Percentiles rank a stretch among this genome's conserved stretches.
phyloP scores from a whole-genome alignment of 2,113 vertebrate species.

The Xiphophorus maculatus region DNA sequence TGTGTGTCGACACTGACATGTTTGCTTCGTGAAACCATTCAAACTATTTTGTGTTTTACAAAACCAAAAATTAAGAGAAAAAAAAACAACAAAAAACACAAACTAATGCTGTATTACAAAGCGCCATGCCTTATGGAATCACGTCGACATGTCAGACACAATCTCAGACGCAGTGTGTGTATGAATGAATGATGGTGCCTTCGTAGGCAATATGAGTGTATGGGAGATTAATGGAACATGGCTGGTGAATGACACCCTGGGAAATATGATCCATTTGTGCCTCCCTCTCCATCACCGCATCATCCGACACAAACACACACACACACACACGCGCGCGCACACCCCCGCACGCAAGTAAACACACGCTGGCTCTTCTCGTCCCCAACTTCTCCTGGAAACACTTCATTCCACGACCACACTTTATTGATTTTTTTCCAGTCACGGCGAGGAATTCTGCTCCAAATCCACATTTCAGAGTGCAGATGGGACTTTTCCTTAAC shows the following conservation, averaged over 20 bases:
- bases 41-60: background rate
- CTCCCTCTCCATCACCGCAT: background rate
- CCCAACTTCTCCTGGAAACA: constrained; percentile 1
- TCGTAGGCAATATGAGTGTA: constrained; percentile 51
- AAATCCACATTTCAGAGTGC: background rate
- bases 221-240: constrained; percentile 64
- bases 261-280: constrained; percentile 64
- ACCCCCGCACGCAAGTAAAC: background rate
- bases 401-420: background rate
- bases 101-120: constrained; percentile 5
- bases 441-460: background rate
- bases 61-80: background rate
- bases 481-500: background rate
- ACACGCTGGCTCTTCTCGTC: background rate
- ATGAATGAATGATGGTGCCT: constrained; percentile 48
- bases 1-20: no score
- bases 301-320: background rate
- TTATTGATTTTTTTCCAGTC: constrained; percentile 9
- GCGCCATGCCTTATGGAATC: constrained; percentile 8
- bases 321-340: background rate
- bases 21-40: background rate
- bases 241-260: constrained; percentile 57
- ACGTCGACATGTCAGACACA: constrained; percentile 19
- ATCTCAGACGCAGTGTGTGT: background rate
- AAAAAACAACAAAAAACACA: background rate